Evolutionary conservation across 2,888 invertebrate species (phyloP).

Genomic region (Cistogaster globosa): DNA sequence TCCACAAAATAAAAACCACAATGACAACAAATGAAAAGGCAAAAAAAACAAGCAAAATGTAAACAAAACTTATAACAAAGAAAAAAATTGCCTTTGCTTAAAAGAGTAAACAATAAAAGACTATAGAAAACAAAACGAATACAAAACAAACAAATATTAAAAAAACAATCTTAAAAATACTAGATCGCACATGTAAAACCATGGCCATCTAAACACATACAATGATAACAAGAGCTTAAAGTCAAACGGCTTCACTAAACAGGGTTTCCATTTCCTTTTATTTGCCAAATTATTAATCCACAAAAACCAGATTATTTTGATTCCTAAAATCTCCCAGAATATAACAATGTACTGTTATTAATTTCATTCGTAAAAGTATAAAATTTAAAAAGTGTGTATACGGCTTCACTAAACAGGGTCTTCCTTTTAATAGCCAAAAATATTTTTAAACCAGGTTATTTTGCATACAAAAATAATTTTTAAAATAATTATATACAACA

Average conservation of each 20-base stretch:
- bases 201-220: constrained; percentile 19
- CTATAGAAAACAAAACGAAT: neutral
- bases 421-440: too few species aligned
- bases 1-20: constrained; percentile 26
- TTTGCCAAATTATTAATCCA: too few species aligned
- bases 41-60: constrained; percentile 17
- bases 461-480: too few species aligned
- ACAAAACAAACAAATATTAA: neutral
- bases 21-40: constrained; percentile 16
- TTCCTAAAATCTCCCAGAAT: too few species aligned
- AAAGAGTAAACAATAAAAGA: constrained; percentile 34
- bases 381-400: too few species aligned
- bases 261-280: too few species aligned
- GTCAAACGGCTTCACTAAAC: neutral
- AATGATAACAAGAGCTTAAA: constrained; percentile 3
- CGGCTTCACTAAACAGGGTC: too few species aligned
- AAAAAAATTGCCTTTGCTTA: neutral
- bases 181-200: constrained; percentile 15
- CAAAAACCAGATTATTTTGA: too few species aligned
- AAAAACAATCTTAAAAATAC: constrained; percentile 21
- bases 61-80: constrained; percentile 47
- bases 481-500: too few species aligned
- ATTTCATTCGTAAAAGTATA: too few species aligned
- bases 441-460: too few species aligned
- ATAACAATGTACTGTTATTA: too few species aligned